Percentiles rank a stretch among this genome's conserved stretches.
Evolutionary conservation across 2,113 vertebrate genomes (phyloP).

Genomic region (Cynopterus brachyotis): DNA sequence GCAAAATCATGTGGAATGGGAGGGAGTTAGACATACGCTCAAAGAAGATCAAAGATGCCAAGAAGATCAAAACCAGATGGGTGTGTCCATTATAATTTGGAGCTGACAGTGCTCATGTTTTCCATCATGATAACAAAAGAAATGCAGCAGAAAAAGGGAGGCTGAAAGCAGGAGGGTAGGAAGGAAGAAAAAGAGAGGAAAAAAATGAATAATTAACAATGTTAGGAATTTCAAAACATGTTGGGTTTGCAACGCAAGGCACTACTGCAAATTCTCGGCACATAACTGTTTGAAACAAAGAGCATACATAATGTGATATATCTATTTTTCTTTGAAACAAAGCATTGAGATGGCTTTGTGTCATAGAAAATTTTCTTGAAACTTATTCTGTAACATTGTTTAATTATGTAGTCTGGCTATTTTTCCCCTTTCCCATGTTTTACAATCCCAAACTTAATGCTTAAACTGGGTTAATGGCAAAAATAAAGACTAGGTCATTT

Average conservation of each 20-base stretch:
- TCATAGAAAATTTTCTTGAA: slow-evolving; percentile 56
- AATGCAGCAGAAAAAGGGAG: not conserved
- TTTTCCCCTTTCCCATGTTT: not conserved
- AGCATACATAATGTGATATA: not conserved
- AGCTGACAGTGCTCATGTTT: not conserved
- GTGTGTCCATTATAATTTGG: not conserved
- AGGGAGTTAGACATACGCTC: not conserved
- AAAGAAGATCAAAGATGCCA: not conserved
- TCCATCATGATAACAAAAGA: slow-evolving; percentile 9
- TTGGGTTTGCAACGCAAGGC: not conserved
- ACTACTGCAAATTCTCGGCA: slow-evolving; percentile 4
- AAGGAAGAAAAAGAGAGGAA: not conserved
- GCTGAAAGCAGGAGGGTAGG: not conserved
- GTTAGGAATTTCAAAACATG: not conserved
- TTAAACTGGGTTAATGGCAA: slow-evolving; percentile 64
- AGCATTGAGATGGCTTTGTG: not conserved
- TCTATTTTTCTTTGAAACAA: not conserved
- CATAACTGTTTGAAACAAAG: not conserved
- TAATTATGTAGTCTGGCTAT: slow-evolving; percentile 4
- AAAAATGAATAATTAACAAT: slow-evolving; percentile 6
- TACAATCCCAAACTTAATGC: slow-evolving; percentile 57
- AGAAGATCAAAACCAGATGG: not conserved
- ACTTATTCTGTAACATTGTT: not conserved
- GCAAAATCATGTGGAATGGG: not conserved
- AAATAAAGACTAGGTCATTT: slow-evolving; percentile 70